phyloP scores from a whole-genome alignment of 92 coral and sea anemone genomes.

The Epizoanthus fatuus region DNA sequence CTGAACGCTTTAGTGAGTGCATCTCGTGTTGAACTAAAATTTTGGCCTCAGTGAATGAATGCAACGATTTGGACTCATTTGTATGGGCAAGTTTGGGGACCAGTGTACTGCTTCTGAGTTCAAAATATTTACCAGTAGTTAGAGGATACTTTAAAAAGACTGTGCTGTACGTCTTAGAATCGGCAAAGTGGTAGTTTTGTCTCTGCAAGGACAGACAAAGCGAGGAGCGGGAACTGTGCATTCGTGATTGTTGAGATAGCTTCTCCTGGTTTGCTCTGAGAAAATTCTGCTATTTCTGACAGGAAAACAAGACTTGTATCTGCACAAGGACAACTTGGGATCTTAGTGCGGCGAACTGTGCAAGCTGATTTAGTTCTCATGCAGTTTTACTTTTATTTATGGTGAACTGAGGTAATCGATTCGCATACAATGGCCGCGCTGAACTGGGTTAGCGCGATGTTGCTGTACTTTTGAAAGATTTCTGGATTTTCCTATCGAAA shows the following conservation, averaged over 20 bases:
- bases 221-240: constrained; percentile 68
- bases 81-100: constrained; percentile 83
- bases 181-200: constrained; percentile 64
- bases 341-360: constrained; percentile 75
- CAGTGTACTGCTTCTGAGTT: constrained; percentile 42
- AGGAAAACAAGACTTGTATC: constrained; percentile 50
- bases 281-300: constrained; percentile 63
- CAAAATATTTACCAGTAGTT: constrained; percentile 40
- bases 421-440: constrained; percentile 92
- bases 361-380: constrained; percentile 80
- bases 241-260: constrained; percentile 73
- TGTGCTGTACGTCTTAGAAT: constrained; percentile 40
- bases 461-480: constrained; percentile 85
- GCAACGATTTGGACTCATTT: constrained; percentile 68
- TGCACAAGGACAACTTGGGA: constrained; percentile 59
- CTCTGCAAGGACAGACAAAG: constrained; percentile 65
- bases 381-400: constrained; percentile 91
- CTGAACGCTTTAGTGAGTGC: constrained; percentile 86
- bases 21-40: constrained; percentile 98
- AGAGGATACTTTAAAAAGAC: constrained; percentile 40
- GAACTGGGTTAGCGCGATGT: constrained; percentile 77
- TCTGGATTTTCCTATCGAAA: constrained; percentile 40
- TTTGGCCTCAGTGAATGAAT: constrained; percentile 94
- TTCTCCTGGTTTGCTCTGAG: constrained; percentile 73
- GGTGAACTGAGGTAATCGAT: constrained; percentile 96